Evolutionary conservation across 1,140 invertebrate species (phyloP).

Genomic region (Ylistrum balloti): DNA sequence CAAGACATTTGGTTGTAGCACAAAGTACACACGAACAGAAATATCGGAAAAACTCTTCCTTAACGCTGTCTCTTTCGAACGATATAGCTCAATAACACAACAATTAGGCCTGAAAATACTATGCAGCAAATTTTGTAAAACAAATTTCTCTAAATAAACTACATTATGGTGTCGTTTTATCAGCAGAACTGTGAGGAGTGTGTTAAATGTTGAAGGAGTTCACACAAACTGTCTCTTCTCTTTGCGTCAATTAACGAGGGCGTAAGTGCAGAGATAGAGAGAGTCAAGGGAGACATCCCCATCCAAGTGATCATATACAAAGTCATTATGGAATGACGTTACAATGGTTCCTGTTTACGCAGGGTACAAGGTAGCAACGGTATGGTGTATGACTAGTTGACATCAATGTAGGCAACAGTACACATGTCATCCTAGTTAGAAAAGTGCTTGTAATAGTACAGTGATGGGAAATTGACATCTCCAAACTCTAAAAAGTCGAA

Average conservation of each 20-base stretch:
- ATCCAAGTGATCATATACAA: constrained; percentile 9
- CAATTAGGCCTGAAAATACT: not conserved
- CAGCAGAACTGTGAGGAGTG: not conserved
- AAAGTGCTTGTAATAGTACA: not conserved
- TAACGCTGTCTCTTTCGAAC: constrained; percentile 25
- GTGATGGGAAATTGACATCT: not conserved
- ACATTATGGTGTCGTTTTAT: constrained; percentile 29
- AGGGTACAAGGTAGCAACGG: not conserved
- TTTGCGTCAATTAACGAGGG: not conserved
- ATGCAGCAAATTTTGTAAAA: constrained; percentile 29
- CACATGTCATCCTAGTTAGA: not conserved
- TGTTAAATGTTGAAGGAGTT: constrained; percentile 26
- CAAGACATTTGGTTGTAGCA: not conserved
- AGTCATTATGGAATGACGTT: not conserved
- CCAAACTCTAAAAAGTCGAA: no score
- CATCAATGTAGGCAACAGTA: not conserved
- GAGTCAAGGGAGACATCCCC: not conserved
- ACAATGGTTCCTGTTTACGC: not conserved
- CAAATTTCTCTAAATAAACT: constrained; percentile 24
- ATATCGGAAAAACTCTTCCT: not conserved
- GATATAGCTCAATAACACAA: constrained; percentile 31
- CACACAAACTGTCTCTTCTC: constrained; percentile 37
- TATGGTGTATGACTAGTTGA: not conserved
- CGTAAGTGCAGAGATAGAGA: constrained; percentile 4
- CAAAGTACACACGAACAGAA: not conserved